phyloP scores from a whole-genome alignment of 2,888 invertebrate species.

The Tetranychus truncatus region DNA sequence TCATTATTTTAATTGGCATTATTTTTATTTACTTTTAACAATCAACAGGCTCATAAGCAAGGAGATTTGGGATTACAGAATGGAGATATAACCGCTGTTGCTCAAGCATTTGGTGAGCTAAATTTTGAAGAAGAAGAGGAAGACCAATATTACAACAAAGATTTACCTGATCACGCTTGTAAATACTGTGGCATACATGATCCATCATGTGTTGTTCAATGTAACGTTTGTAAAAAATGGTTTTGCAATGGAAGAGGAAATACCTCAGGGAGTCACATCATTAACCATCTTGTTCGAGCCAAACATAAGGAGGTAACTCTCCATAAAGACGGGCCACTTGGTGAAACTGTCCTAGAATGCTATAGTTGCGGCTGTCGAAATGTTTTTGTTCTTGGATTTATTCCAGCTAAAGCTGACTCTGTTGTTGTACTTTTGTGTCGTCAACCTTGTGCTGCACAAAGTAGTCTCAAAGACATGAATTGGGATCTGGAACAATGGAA shows the following conservation, averaged over 20 bases:
- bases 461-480: conserved; percentile 92
- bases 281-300: conserved; percentile 95
- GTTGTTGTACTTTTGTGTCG: conserved; percentile 90
- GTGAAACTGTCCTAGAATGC: conserved; percentile 92
- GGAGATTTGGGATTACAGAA: conserved; percentile 5
- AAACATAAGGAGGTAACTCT: conserved; percentile 97
- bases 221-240: conserved; percentile 97
- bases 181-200: conserved; percentile 93
- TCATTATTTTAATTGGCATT: no score
- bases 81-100: conserved; percentile 30
- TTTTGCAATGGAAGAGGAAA: conserved; percentile 98
- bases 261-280: conserved; percentile 93
- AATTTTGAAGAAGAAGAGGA: conserved; percentile 91
- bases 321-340: conserved; percentile 88
- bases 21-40: not conserved
- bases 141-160: conserved; percentile 61
- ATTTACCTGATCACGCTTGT: conserved; percentile 88
- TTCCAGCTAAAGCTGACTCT: conserved; percentile 95
- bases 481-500: conserved; percentile 99
- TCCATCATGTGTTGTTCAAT: conserved; percentile 90
- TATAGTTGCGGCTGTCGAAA: conserved; percentile 96
- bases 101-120: conserved; percentile 43
- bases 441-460: conserved; percentile 93
- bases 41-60: not conserved
- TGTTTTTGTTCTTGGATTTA: conserved; percentile 94